Evolutionary conservation across 2,888 invertebrate species (phyloP), one percentile per base, ranked within the genome.

Genomic region (Phania funesta): DNA sequence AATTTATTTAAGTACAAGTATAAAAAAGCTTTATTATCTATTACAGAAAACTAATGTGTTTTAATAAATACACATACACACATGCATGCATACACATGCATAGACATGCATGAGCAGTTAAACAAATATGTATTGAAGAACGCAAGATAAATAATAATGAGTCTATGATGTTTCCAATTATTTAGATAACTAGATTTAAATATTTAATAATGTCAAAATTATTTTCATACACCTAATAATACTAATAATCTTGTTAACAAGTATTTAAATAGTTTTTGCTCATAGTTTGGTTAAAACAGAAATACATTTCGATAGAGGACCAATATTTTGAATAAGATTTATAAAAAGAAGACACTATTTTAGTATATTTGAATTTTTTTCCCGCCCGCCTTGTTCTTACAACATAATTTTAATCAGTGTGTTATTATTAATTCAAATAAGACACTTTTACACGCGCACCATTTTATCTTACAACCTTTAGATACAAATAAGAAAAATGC

Each of bases 271-370:
- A 41, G 16, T 48, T 71, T 70, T 64, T 84, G 86, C 87, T 87
- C n/a, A 16, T 74, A 50, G 24, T 60, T 41, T 16, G 52, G 22
- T 26, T 67, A 68, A 35, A 58, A 76, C 41, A 60, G 48, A 73
- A 62, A 88, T 86, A 78, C 87, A 89, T 87, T 88, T 89, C 86
- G 87, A 90, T 88, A 90, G 90, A 88, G 90, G 90, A 90, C 90
- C 90, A 90, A 90, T 82, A 78, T 90, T 89, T 89, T 87, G 86
- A 88, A 89, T 90, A 90, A 89, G 89, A 89, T 87, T 67, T 86
- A 84, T 84, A 68, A 24, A 32, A 44, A 44, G 18, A 58, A 26
- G 11, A 74, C 16, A n/a, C 3, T 29, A 1, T 4, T 9, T 1
- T 11, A 38, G 9, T 32, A 50, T 32, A 44, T 62, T 64, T 74